Evolutionary conservation across 2,888 invertebrate genomes (phyloP).

Genomic region (Ophion ventricosus): DNA sequence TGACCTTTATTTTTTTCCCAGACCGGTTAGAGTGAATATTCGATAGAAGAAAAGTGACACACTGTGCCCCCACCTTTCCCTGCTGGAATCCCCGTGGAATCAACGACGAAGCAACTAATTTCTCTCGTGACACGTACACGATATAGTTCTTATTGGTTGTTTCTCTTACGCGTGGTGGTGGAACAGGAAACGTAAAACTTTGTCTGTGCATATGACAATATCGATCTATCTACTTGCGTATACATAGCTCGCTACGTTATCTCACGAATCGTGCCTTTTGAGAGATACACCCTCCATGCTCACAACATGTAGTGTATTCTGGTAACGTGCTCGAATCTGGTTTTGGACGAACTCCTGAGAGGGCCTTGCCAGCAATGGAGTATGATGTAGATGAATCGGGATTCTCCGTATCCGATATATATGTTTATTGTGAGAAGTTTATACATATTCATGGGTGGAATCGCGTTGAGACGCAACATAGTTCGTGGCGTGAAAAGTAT

Average conservation of each 20-base stretch:
- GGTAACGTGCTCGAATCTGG: conserved; percentile 30
- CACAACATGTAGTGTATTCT: conserved; percentile 17
- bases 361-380: conserved; percentile 6
- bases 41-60: no score
- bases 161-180: conserved; percentile 59
- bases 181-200: conserved; percentile 50
- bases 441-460: background rate
- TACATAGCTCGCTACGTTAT: conserved; percentile 51
- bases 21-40: background rate
- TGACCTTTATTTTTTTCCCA: no score
- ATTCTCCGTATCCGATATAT: conserved; percentile 21
- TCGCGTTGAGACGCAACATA: conserved; percentile 29
- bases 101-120: conserved; percentile 56
- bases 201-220: conserved; percentile 34
- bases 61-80: no score
- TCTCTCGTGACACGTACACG: conserved; percentile 52
- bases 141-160: conserved; percentile 38
- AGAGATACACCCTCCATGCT: conserved; percentile 18
- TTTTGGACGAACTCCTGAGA: conserved; percentile 31
- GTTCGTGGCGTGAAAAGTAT: conserved; percentile 65
- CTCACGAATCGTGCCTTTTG: conserved; percentile 59
- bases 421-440: conserved; percentile 23
- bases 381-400: conserved; percentile 48
- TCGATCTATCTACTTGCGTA: conserved; percentile 46
- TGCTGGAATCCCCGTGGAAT: conserved; percentile 48